These are phyloP conservation scores for Agapetus fuscipes DNA, from an alignment of 2,888 invertebrate genomes.

Conservation along the genomic window DNA sequence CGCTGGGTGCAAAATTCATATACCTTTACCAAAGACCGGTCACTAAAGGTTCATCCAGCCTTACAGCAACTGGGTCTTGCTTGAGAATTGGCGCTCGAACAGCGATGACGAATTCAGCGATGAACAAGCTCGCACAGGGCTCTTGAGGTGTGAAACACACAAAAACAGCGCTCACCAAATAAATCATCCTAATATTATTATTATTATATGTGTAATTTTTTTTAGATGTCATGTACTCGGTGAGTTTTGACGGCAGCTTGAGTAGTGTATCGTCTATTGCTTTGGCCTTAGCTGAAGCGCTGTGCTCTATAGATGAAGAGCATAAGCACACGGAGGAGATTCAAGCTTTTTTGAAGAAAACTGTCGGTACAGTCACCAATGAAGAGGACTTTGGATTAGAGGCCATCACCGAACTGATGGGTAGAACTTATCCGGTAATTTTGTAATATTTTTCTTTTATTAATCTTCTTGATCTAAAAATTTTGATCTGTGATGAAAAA, in stretches of 20 bases:
- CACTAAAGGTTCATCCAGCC: too few relatives aligned
- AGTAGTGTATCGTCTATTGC: constrained; percentile 47
- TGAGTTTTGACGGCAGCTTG: constrained; percentile 37
- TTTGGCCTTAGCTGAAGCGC: constrained; percentile 64
- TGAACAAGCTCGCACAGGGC: too few relatives aligned
- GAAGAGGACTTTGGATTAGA: constrained; percentile 34
- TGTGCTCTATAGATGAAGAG: constrained; percentile 71
- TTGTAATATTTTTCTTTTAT: background rate
- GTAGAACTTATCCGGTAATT: constrained; percentile 15
- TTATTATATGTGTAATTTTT: background rate
- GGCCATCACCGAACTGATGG: constrained; percentile 38
- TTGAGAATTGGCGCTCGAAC: too few relatives aligned
- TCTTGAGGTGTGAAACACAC: too few relatives aligned
- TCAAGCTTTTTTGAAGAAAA: constrained; percentile 48
- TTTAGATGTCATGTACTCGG: constrained; percentile 26
- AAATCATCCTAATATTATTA: background rate
- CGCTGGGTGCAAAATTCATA: too few relatives aligned
- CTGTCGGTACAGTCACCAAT: constrained; percentile 35
- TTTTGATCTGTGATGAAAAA: background rate
- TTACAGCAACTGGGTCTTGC: too few relatives aligned
- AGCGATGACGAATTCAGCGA: too few relatives aligned
- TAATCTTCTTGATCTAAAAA: too few relatives aligned
- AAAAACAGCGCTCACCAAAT: too few relatives aligned
- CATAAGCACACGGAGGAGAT: constrained; percentile 71
- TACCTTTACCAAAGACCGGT: too few relatives aligned